Evolutionary conservation across 2,797 vertebrate species (phyloP).

Genomic region (Ambastaia sidthimunki): DNA sequence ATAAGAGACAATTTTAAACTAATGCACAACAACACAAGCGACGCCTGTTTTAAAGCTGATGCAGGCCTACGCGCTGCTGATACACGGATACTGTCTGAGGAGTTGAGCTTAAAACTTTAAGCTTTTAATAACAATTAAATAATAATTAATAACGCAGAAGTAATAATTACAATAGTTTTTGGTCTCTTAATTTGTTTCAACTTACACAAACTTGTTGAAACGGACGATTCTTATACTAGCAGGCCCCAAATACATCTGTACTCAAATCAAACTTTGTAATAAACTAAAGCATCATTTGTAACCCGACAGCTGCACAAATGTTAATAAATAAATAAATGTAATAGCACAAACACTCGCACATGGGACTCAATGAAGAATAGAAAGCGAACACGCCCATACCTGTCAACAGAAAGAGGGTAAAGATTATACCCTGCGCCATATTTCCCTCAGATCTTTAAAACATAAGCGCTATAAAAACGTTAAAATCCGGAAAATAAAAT

Average conservation of each 20-base stretch:
- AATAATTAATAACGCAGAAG: neutral
- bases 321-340: neutral
- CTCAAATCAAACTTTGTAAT: neutral
- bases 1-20: neutral
- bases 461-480: neutral
- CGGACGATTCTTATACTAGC: neutral
- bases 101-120: too few species aligned
- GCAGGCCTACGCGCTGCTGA: too few species aligned
- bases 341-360: neutral
- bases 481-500: neutral
- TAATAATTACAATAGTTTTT: neutral
- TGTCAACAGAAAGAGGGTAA: conserved; percentile 71
- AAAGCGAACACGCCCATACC: conserved; percentile 66
- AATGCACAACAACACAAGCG: neutral
- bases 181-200: neutral
- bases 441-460: conserved; percentile 37
- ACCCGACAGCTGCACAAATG: neutral
- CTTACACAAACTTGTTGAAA: too few species aligned
- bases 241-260: neutral
- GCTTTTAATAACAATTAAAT: too few species aligned
- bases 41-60: neutral
- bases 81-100: too few species aligned
- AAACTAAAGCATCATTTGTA: neutral
- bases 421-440: conserved; percentile 69
- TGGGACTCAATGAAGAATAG: neutral